These are phyloP conservation scores for Mallotus villosus DNA, from an alignment of 2,797 vertebrate species.

Conservation along the genomic window DNA sequence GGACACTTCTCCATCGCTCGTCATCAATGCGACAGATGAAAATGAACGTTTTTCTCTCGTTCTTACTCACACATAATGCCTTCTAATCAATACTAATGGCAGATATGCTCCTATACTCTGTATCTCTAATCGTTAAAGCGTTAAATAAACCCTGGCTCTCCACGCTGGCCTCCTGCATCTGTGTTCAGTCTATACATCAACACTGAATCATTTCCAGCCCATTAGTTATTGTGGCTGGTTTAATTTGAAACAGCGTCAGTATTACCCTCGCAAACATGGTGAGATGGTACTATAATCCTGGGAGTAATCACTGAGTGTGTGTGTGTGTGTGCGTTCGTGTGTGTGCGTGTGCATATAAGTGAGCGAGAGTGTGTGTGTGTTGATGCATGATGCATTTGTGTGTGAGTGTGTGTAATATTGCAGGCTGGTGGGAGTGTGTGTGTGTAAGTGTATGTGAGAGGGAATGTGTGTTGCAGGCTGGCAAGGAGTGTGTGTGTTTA, in stretches of 20 bases:
- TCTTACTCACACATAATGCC: constrained; percentile 36
- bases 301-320: constrained; percentile 34
- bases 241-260: constrained; percentile 48
- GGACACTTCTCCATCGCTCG: constrained; percentile 36
- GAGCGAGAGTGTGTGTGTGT: not conserved
- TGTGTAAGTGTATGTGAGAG: not conserved
- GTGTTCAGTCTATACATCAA: constrained; percentile 49
- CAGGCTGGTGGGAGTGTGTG: constrained; percentile 32
- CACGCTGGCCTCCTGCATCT: constrained; percentile 43
- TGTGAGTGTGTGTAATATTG: constrained; percentile 25
- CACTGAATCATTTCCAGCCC: constrained; percentile 15
- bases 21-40: constrained; percentile 23
- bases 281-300: constrained; percentile 61
- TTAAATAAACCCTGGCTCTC: constrained; percentile 37
- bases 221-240: constrained; percentile 48
- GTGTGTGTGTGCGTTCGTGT: constrained; percentile 29
- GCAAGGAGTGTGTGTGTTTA: not conserved
- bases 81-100: constrained; percentile 52
- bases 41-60: constrained; percentile 32
- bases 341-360: constrained; percentile 5
- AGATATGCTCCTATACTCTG: constrained; percentile 42
- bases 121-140: constrained; percentile 48
- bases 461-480: too few relatives aligned
- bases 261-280: constrained; percentile 52
- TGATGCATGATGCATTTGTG: not conserved